A percentile compares a stretch with the other conserved stretches of the same genome.
Conservation (phyloP, 2,113 vertebrate genomes). For the Calypte anna region DNA sequence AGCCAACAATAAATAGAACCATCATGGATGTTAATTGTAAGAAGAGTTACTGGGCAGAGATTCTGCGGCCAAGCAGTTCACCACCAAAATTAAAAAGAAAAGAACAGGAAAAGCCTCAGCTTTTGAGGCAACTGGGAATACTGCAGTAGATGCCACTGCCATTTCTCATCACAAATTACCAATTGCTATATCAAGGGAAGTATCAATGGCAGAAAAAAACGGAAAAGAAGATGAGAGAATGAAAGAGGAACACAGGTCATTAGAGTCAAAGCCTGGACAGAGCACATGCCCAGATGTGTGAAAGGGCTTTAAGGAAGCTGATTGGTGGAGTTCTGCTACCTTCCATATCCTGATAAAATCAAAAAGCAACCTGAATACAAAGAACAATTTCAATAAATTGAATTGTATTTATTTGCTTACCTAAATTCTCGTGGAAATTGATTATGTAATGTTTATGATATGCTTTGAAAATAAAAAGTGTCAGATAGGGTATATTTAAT, state of each 20-base stretch:
- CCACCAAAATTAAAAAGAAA: background rate
- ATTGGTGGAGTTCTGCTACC: background rate
- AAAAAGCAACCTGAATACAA: background rate
- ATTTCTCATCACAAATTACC: background rate
- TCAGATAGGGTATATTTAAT: background rate
- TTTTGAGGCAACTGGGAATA: background rate
- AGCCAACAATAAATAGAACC: background rate
- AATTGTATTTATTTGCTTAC: background rate
- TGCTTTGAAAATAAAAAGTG: background rate
- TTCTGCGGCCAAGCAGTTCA: background rate
- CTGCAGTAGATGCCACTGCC: background rate
- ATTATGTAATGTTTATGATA: background rate
- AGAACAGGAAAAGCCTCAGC: background rate
- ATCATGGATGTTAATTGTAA: background rate
- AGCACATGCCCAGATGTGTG: accelerated
- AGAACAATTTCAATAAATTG: background rate
- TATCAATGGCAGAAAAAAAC: background rate
- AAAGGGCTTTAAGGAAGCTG: background rate
- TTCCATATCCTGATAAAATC: background rate
- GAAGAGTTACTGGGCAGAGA: background rate
- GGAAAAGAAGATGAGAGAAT: background rate
- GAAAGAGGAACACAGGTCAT: background rate
- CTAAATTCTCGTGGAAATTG: background rate
- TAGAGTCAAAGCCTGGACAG: background rate
- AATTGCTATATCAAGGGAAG: background rate